Percentiles rank a stretch among this genome's conserved stretches.
Evolutionary conservation across 2,888 invertebrate genomes (phyloP).

Genomic region (Hemaris fuciformis): DNA sequence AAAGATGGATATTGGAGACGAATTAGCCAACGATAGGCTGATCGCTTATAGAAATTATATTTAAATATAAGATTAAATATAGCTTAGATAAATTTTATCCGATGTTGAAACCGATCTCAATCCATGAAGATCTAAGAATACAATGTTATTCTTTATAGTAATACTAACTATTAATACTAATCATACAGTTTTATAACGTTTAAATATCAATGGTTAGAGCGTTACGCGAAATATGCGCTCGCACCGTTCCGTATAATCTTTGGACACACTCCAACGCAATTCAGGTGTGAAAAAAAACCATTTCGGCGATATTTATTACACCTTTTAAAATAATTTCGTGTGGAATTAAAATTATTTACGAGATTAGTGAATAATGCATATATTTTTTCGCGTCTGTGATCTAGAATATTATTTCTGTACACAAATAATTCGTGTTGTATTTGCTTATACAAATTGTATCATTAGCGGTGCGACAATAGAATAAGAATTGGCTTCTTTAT

Average conservation of each 20-base stretch:
- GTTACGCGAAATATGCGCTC: conserved; percentile 29
- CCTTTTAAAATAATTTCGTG: conserved; percentile 41
- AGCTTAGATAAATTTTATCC: too few species aligned
- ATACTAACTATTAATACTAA: neutral
- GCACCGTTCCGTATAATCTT: conserved; percentile 16
- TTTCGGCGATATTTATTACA: conserved; percentile 43
- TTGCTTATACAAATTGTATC: conserved; percentile 10
- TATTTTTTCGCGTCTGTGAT: conserved; percentile 27
- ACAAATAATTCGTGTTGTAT: neutral
- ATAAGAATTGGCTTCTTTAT: conserved; percentile 15
- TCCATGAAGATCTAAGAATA: too few species aligned
- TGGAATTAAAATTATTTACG: conserved; percentile 39
- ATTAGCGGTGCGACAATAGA: conserved; percentile 18
- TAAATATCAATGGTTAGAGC: conserved; percentile 31
- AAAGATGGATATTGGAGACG: too few species aligned
- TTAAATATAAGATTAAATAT: too few species aligned
- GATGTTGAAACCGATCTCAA: too few species aligned
- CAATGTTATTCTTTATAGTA: too few species aligned
- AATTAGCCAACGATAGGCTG: too few species aligned
- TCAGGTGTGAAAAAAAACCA: conserved; percentile 50
- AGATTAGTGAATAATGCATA: conserved; percentile 22
- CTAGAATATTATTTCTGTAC: conserved; percentile 15
- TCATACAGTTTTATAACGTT: conserved; percentile 17
- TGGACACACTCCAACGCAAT: conserved; percentile 40
- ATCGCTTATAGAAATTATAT: too few species aligned